phyloP scores from a whole-genome alignment of 2,113 vertebrate species.

The Siphamia tubifer region DNA sequence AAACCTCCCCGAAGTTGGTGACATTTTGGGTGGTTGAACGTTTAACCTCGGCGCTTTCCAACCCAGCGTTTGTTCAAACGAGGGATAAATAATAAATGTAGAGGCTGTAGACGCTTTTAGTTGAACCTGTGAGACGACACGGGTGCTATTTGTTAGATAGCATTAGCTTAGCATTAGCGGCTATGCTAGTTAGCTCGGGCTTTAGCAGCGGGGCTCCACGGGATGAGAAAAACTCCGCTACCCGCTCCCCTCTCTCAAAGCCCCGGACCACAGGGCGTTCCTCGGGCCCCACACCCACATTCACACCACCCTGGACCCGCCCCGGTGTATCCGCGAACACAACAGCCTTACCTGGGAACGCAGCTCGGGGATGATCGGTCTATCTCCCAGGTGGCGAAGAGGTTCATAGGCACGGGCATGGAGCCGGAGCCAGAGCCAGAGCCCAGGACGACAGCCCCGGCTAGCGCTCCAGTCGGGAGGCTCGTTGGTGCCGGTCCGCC shows the following conservation, averaged over 20 bases:
- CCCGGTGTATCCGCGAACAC: not conserved
- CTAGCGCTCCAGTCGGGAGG: constrained; percentile 64
- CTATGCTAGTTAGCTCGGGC: constrained; percentile 55
- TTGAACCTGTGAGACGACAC: constrained; percentile 13
- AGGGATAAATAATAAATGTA: too few species aligned
- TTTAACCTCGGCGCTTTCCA: too few species aligned
- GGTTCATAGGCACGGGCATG: constrained; percentile 83
- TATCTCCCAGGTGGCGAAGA: constrained; percentile 85
- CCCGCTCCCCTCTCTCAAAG: constrained; percentile 5
- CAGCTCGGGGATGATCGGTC: constrained; percentile 84
- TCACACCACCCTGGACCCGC: not conserved
- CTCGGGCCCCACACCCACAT: not conserved
- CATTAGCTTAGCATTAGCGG: constrained; percentile 73
- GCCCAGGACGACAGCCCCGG: constrained; percentile 60
- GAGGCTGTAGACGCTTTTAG: not conserved
- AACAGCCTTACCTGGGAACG: constrained; percentile 77
- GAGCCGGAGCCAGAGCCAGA: constrained; percentile 66
- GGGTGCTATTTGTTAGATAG: constrained; percentile 45
- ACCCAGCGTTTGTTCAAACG: too few species aligned
- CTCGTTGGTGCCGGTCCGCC: constrained; percentile 62
- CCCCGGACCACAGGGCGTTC: constrained; percentile 55
- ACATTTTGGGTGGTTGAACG: too few species aligned
- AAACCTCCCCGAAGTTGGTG: not conserved
- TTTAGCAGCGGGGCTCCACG: constrained; percentile 41
- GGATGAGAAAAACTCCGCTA: constrained; percentile 42